Evolutionary conservation across 2,888 invertebrate species (phyloP).

Genomic region (Cactoblastis cactorum): DNA sequence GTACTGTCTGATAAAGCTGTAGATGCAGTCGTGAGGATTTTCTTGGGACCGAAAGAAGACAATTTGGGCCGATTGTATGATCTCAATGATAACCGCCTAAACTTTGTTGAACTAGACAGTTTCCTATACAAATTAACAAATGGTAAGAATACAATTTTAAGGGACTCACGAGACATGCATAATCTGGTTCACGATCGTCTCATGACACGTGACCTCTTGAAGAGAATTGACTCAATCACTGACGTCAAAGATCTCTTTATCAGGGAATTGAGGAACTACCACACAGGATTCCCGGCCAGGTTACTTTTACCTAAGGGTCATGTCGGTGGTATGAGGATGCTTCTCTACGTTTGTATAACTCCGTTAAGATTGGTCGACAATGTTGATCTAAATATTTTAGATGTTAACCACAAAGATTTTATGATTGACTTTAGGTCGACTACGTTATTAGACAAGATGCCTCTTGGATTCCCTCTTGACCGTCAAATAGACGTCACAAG

Average conservation of each 20-base stretch:
- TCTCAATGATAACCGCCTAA: constrained; percentile 78
- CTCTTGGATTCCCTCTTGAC: constrained; percentile 88
- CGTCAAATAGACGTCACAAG: constrained; percentile 78
- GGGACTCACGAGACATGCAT: constrained; percentile 82
- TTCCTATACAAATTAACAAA: constrained; percentile 80
- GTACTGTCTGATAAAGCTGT: constrained; percentile 77
- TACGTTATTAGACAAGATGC: constrained; percentile 78
- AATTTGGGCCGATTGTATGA: constrained; percentile 75
- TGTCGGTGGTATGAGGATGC: constrained; percentile 82
- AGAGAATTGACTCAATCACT: constrained; percentile 79
- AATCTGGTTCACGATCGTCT: constrained; percentile 83
- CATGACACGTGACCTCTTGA: constrained; percentile 81
- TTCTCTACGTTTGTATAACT: constrained; percentile 81
- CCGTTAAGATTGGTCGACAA: constrained; percentile 72
- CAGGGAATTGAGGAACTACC: constrained; percentile 63
- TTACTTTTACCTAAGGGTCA: constrained; percentile 85
- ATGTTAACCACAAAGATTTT: constrained; percentile 67
- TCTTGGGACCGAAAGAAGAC: constrained; percentile 85
- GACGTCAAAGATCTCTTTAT: constrained; percentile 50
- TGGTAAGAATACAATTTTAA: constrained; percentile 83
- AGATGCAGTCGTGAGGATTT: constrained; percentile 82
- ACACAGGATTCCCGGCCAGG: constrained; percentile 85
- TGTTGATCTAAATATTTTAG: constrained; percentile 51
- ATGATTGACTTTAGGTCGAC: constrained; percentile 58
- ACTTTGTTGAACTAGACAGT: constrained; percentile 82